These are phyloP conservation scores for Lucifuga dentata DNA, from an alignment of 2,113 vertebrate species.

Conservation along the genomic window DNA sequence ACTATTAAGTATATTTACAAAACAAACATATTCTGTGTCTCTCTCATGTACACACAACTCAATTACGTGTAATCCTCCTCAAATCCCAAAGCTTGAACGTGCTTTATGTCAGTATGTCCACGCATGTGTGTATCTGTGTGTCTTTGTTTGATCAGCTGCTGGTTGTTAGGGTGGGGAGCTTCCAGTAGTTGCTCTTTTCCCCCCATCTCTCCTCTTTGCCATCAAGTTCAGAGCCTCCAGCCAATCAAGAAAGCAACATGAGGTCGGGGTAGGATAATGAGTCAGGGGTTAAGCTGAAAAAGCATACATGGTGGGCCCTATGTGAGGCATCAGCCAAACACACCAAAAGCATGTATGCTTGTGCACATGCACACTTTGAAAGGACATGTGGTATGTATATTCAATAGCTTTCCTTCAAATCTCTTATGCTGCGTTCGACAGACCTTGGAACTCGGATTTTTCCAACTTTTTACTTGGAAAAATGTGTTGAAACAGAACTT, in stretches of 20 bases:
- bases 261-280: conserved; percentile 40
- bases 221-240: conserved; percentile 46
- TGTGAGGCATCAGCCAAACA: conserved; percentile 22
- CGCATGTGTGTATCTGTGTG: conserved; percentile 5
- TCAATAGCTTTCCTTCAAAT: too few relatives aligned
- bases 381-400: too few relatives aligned
- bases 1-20: conserved; percentile 27
- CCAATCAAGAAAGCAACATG: conserved; percentile 53
- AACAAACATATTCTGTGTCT: conserved; percentile 41
- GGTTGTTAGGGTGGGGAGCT: conserved; percentile 31
- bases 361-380: not conserved
- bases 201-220: conserved; percentile 18
- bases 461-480: too few relatives aligned
- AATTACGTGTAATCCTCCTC: not conserved
- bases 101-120: not conserved
- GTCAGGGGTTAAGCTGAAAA: conserved; percentile 70
- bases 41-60: conserved; percentile 1
- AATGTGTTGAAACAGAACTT: too few relatives aligned
- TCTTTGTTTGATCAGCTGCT: conserved; percentile 60
- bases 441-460: too few relatives aligned
- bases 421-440: too few relatives aligned
- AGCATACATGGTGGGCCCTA: conserved; percentile 57
- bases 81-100: not conserved
- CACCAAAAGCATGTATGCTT: conserved; percentile 5
- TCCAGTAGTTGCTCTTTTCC: conserved; percentile 6